phyloP scores from a whole-genome alignment of 92 coral and sea anemone genomes.

The Desmophyllum pertusum region DNA sequence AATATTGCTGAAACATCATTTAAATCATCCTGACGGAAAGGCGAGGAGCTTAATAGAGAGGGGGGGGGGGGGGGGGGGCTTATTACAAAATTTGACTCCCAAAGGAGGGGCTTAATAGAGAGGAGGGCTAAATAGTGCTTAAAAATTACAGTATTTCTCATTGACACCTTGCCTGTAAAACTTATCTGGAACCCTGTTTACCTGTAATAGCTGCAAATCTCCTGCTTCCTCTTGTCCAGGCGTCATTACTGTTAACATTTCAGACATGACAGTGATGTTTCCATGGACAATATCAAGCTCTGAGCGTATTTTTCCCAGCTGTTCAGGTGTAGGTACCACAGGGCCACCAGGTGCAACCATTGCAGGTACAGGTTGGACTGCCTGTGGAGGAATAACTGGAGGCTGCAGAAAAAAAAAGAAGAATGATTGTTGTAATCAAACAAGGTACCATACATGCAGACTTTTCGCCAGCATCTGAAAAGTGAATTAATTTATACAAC shows the following conservation, averaged over 20 bases:
- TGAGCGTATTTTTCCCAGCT: constrained; percentile 90
- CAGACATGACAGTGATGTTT: constrained; percentile 93
- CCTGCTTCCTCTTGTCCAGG: constrained; percentile 91
- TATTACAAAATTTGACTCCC: too few species aligned
- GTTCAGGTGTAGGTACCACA: constrained; percentile 91
- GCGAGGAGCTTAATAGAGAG: too few species aligned
- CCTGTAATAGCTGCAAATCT: constrained; percentile 84
- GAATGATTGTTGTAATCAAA: background rate
- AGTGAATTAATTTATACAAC: too few species aligned
- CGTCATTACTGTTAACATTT: constrained; percentile 95
- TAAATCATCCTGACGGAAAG: too few species aligned
- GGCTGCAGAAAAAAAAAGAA: constrained; percentile 18
- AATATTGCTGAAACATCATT: too few species aligned
- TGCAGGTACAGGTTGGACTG: constrained; percentile 46
- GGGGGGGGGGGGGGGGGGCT: too few species aligned
- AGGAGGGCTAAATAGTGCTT: too few species aligned
- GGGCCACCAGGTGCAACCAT: constrained; percentile 69
- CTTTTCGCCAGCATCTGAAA: background rate
- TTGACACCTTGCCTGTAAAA: too few species aligned
- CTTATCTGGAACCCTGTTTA: too few species aligned
- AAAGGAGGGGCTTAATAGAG: too few species aligned
- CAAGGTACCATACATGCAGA: background rate
- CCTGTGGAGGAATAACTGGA: constrained; percentile 33
- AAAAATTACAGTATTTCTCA: too few species aligned
- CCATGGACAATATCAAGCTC: constrained; percentile 96